Percentiles rank a stretch among this genome's conserved stretches.
These are phyloP conservation scores for Pica pica DNA, from an alignment of 2,113 vertebrate species.

Conservation along the genomic window DNA sequence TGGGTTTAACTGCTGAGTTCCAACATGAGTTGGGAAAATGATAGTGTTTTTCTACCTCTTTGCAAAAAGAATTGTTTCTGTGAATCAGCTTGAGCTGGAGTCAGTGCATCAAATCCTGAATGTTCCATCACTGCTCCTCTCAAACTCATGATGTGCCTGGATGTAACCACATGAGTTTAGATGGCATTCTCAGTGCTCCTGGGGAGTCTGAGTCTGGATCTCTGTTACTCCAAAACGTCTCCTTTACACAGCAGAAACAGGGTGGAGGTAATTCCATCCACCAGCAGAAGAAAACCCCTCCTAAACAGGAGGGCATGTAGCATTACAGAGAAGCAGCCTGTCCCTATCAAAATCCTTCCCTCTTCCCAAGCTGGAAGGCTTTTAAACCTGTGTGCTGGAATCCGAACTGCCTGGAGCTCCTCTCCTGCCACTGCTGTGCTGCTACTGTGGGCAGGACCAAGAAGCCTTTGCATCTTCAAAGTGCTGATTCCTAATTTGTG, in stretches of 20 bases:
- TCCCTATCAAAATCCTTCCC: background rate
- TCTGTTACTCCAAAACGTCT: background rate
- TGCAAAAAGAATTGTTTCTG: background rate
- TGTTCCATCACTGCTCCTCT: background rate
- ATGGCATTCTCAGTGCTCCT: background rate
- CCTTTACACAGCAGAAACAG: background rate
- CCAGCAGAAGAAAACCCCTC: background rate
- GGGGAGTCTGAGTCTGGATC: background rate
- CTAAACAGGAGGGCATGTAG: background rate
- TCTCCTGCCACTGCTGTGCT: background rate
- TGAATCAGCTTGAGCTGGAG: background rate
- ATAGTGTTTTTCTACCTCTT: background rate
- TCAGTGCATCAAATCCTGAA: background rate
- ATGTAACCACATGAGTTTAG: background rate
- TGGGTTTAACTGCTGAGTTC: background rate
- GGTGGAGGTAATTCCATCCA: background rate
- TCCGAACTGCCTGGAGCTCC: background rate
- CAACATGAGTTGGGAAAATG: background rate
- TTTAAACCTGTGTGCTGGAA: background rate
- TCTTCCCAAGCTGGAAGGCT: background rate
- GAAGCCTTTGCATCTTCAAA: background rate
- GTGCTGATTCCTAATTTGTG: accelerated
- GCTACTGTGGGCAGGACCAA: background rate
- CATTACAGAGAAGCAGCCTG: background rate
- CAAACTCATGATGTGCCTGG: background rate